Conservation (phyloP, 2,113 vertebrate genomes). For the Entomyzon cyanotis region DNA sequence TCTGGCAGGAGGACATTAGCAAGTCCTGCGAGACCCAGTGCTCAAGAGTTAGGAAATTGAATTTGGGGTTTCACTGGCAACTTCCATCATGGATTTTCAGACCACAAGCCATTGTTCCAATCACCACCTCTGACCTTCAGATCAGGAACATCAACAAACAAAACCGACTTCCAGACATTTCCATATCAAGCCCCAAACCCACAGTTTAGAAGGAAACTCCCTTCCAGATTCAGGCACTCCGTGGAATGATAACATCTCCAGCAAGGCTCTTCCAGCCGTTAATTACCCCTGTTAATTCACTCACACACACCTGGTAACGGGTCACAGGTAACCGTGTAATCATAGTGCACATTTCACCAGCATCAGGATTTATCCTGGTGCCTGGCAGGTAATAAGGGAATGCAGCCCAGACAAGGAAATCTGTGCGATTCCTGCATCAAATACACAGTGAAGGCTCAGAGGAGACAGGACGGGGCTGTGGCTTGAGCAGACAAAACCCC, state of each 20-base stretch:
- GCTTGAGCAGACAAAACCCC: not conserved
- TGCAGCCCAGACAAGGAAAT: not conserved
- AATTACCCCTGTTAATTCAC: not conserved
- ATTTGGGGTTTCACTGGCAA: not conserved
- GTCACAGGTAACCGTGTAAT: not conserved
- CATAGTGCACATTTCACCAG: rapidly evolving
- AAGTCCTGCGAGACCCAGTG: not conserved
- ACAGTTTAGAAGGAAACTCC: not conserved
- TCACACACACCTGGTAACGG: not conserved
- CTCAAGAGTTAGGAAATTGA: rapidly evolving
- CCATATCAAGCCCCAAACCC: not conserved
- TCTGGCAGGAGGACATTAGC: rapidly evolving
- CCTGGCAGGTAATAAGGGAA: not conserved
- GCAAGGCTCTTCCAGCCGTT: not conserved
- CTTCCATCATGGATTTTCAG: not conserved
- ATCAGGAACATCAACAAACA: not conserved
- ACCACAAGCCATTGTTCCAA: rapidly evolving
- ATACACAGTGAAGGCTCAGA: not conserved
- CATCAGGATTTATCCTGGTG: not conserved
- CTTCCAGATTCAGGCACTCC: not conserved
- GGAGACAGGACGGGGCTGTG: not conserved
- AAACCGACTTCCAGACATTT: not conserved
- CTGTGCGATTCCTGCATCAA: not conserved
- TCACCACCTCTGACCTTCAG: not conserved
- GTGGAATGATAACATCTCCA: not conserved